These are phyloP conservation scores for Percopsis transmontana DNA, from an alignment of 2,113 vertebrate species.

Conservation along the genomic window DNA sequence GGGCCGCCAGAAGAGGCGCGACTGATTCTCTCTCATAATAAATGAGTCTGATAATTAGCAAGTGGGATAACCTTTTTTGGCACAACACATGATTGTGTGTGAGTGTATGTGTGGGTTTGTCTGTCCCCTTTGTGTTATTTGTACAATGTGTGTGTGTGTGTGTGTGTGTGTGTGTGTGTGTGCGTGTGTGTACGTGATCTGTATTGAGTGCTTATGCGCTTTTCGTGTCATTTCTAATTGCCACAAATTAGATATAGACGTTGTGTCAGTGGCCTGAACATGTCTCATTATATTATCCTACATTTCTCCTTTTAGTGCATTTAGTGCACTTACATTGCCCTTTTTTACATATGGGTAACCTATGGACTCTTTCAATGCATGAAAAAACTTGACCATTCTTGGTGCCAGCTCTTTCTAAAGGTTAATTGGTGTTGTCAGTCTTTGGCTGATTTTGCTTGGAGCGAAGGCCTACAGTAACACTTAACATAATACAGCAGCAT, in stretches of 20 bases:
- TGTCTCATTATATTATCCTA: conserved; percentile 35
- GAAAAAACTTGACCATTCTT: conserved; percentile 18
- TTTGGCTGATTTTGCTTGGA: conserved; percentile 29
- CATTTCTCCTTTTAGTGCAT: conserved; percentile 35
- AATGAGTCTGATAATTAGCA: conserved; percentile 76
- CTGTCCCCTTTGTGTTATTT: conserved; percentile 33
- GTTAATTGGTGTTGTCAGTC: conserved; percentile 39
- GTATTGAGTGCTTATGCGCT: conserved; percentile 40
- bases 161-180: conserved; percentile 5
- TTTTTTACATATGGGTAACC: conserved; percentile 23
- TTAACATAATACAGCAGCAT: conserved; percentile 23
- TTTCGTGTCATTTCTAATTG: conserved; percentile 65
- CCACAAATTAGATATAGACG: conserved; percentile 61
- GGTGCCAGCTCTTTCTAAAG: conserved; percentile 9
- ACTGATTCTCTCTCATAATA: conserved; percentile 72
- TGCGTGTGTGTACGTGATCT: not conserved
- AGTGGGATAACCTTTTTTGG: conserved; percentile 62
- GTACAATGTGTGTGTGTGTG: conserved; percentile 22
- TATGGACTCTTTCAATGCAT: not conserved
- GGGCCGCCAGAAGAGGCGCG: conserved; percentile 59
- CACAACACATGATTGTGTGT: conserved; percentile 18
- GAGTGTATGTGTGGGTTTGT: conserved; percentile 21
- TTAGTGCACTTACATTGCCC: conserved; percentile 16
- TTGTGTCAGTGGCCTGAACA: conserved; percentile 43
- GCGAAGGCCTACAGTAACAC: conserved; percentile 21